These are phyloP conservation scores for Drosophila conformis DNA, from an alignment of 2,888 invertebrate genomes.

Conservation along the genomic window DNA sequence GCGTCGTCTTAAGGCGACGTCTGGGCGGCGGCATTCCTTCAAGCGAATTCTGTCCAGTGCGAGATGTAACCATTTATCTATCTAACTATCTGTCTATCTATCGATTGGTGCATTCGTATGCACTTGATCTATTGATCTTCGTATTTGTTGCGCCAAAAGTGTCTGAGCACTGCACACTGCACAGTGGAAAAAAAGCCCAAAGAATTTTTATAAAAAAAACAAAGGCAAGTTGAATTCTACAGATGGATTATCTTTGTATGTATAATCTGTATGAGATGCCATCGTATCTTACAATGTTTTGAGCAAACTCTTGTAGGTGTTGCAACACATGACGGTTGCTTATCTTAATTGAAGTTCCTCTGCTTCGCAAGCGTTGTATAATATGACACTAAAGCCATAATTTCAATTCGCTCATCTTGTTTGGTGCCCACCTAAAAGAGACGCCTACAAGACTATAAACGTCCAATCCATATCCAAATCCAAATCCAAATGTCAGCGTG, in stretches of 20 bases:
- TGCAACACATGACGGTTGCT: conserved; percentile 4
- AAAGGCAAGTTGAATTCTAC: not conserved
- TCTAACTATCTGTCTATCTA: conserved; percentile 64
- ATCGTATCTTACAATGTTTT: not conserved
- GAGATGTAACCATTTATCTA: conserved; percentile 75
- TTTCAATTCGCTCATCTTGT: conserved; percentile 28
- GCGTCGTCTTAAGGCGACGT: conserved; percentile 63
- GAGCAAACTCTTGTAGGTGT: not conserved
- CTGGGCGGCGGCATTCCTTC: conserved; percentile 71
- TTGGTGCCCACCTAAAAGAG: conserved; percentile 25
- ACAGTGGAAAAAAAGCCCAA: not conserved
- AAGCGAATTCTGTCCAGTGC: conserved; percentile 46
- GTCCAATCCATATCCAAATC: not conserved
- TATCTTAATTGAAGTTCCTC: conserved; percentile 34
- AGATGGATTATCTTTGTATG: not conserved
- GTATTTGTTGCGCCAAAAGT: conserved; percentile 62
- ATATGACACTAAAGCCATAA: conserved; percentile 20
- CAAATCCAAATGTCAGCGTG: conserved; percentile 30
- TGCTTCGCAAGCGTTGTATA: conserved; percentile 14
- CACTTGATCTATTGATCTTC: conserved; percentile 81
- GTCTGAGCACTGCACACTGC: conserved; percentile 28
- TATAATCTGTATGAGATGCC: not conserved
- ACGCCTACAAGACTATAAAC: conserved; percentile 29
- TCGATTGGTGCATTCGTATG: conserved; percentile 62
- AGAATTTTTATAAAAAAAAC: not conserved